phyloP scores from a whole-genome alignment of 1,140 invertebrate genomes.

The Halesus radiatus region DNA sequence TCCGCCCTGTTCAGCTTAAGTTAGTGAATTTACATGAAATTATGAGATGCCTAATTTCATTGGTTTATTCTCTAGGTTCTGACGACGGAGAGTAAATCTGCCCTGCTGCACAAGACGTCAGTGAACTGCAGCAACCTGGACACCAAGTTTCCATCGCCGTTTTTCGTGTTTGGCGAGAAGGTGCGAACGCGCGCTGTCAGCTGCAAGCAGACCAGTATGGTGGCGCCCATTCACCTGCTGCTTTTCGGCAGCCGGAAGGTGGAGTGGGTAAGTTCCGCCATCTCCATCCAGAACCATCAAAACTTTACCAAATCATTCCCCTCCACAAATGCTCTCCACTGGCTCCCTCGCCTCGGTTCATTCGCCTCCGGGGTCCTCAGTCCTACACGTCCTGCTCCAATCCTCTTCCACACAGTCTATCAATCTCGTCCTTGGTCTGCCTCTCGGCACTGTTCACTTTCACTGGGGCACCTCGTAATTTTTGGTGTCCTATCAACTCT shows the following conservation, averaged over 20 bases:
- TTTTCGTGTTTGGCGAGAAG: conserved; percentile 99
- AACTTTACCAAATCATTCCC: too few relatives aligned
- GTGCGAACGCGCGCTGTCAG: conserved; percentile 96
- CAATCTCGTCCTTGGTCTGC: too few relatives aligned
- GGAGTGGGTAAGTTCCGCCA: conserved; percentile 71
- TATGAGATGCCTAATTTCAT: too few relatives aligned
- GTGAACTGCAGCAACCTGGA: conserved; percentile 93
- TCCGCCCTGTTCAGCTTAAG: too few relatives aligned
- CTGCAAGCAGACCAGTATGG: conserved; percentile 98
- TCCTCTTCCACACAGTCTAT: too few relatives aligned
- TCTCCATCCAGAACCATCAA: too few relatives aligned
- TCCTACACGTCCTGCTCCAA: too few relatives aligned
- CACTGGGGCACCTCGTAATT: too few relatives aligned
- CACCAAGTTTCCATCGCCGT: conserved; percentile 91
- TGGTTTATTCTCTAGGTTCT: conserved; percentile 74
- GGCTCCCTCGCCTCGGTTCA: background rate
- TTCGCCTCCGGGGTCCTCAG: background rate
- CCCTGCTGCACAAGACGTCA: conserved; percentile 96
- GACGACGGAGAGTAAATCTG: conserved; percentile 94
- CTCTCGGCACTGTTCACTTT: too few relatives aligned
- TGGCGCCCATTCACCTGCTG: conserved; percentile 93
- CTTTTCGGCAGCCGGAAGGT: conserved; percentile 93
- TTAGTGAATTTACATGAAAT: too few relatives aligned
- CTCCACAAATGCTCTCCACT: background rate
- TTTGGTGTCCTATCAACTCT: too few relatives aligned